Percentiles rank a stretch among this genome's conserved stretches.
Conservation (phyloP, 2,113 vertebrate species). For the Corythornis madagascariensis region DNA sequence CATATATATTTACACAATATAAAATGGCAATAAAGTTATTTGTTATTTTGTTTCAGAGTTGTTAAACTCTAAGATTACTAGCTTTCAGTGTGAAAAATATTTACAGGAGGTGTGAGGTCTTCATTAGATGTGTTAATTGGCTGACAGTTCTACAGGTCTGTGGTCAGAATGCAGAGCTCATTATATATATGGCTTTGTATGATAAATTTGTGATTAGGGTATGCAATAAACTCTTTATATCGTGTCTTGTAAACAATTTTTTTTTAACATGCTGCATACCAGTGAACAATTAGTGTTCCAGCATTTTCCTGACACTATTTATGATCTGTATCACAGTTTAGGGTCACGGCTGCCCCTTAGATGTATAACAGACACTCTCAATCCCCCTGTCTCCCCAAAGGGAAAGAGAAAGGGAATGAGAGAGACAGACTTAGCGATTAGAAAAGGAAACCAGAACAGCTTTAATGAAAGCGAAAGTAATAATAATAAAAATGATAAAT, state of each 20-base stretch:
- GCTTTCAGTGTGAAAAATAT: not conserved
- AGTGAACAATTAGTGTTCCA: not conserved
- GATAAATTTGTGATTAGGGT: not conserved
- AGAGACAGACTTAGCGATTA: too few species aligned
- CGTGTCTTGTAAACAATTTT: not conserved
- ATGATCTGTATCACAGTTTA: not conserved
- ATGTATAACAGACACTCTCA: too few species aligned
- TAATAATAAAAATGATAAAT: too few species aligned
- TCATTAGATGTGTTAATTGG: not conserved
- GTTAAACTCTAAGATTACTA: not conserved
- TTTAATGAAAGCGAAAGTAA: too few species aligned
- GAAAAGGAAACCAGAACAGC: too few species aligned
- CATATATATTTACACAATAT: not conserved
- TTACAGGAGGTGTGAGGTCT: not conserved
- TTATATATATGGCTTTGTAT: not conserved
- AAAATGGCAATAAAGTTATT: not conserved
- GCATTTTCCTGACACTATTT: not conserved
- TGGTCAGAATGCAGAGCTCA: not conserved
- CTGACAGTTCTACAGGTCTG: not conserved
- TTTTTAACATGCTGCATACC: not conserved
- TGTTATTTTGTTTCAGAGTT: conserved; percentile 10
- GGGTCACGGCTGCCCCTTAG: too few species aligned
- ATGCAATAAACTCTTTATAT: not conserved
- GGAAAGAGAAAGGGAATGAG: too few species aligned
- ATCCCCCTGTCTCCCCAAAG: too few species aligned